Evolutionary conservation across 2,888 invertebrate genomes (phyloP), one percentile per base, ranked within the genome.

Genomic region (Marasmarcha lunaedactyla): DNA sequence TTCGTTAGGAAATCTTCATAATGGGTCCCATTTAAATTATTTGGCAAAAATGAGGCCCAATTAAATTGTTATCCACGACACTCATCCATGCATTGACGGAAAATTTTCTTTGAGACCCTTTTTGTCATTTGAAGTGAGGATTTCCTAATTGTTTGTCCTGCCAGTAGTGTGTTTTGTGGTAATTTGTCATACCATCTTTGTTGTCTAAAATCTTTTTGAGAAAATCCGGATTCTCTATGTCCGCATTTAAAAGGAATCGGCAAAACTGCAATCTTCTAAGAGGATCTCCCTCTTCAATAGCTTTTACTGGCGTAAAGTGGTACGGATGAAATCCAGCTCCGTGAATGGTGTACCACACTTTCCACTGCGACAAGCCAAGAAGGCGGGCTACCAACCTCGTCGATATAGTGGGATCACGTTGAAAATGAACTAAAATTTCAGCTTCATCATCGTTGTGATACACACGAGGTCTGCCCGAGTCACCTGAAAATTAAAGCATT

Each of bases 401-500:
- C 9, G 30, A 38, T 20, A 14, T 33, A n/a, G 38, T 38, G 9
- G 33, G 13, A 15, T 38, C 38, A 10, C 10, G 11, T 36, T 36
- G 30, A 30, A 30, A 30, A 30, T 30, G 10, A 30, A 48, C 35
- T 46, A 45, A 42, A 44, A 51, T 49, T 46, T 47, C 44, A 30
- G 30, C 30, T 30, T 30, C n/a, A 30, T 30, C 30, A 10, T 30
- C 30, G 12, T 4, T 11, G 30, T 30, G 30, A 30, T 30, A 30
- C 30, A 30, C 30, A 30, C 30, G 3, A 30, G 30, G n/a, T 30
- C 30, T 30, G 10, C 30, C 30, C 30, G 30, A 30, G 30, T 30
- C 30, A 30, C 30, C 30, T 30, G 30, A 30, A 30, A n/a, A 30
- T 11, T 6, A 30, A 30, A 30, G 20, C 20, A 20, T 20, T 20